Evolutionary conservation across 2,888 invertebrate species (phyloP), one percentile per base, ranked within the genome.

Genomic region (Chrysina gloriosa): DNA sequence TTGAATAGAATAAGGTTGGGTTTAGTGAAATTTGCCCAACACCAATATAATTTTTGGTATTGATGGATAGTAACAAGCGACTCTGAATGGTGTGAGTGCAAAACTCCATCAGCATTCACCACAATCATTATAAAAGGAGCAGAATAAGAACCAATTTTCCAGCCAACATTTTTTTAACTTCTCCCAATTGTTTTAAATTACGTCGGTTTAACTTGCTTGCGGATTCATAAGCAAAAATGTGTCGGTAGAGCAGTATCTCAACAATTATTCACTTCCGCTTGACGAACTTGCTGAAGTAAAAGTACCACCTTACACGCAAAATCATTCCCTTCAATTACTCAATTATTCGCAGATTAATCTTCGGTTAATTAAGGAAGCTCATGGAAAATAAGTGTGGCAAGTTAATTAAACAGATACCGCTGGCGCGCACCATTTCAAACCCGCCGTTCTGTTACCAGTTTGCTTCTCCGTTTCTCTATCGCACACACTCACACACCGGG

Each of bases 381-480:
- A 61, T 61, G 58, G 58, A 61, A 61, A 61, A 61, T 61, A 61
- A 61, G 58, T 61, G 58, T 61, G 42, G 58, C 58, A 61, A 61
- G 58, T 61, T 61, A 61, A 61, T 61, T 61, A 61, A 61, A 61
- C 58, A 61, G 58, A 61, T 61, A 61, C 58, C 58, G 27, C 27
- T 16, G 45, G 25, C 42, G 58, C 42, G 27, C 39, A 14, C 42
- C 58, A 61, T 61, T 42, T 61, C 42, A 21, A n/a, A 16, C 27
- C 27, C n/a, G 27, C 27, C 11, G 58, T 61, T 52, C 52, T 52
- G 31, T 31, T 61, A 16, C 16, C 9, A 61, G 25, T 42, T 42
- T 14, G 27, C 42, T 29, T 42, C 19, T 42, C 27, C 36, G 42
- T 42, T 21, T 42, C 42, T 61, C 42, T 11, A 25, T 1, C 42